These are phyloP conservation scores for Anadara kagoshimensis DNA, from an alignment of 1,140 invertebrate genomes.

Conservation along the genomic window DNA sequence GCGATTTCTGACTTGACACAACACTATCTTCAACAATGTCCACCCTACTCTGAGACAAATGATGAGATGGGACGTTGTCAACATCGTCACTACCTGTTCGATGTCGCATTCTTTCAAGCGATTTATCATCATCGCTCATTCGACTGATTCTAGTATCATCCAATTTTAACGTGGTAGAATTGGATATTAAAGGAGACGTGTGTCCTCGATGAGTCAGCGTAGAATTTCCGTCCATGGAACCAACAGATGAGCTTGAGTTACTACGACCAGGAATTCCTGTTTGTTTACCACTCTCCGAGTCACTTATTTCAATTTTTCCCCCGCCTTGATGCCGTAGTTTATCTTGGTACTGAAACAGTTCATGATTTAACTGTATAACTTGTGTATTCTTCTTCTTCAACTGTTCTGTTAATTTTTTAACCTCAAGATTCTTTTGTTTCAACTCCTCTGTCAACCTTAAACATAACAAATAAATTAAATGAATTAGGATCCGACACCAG, in stretches of 20 bases:
- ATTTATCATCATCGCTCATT: constrained; percentile 9
- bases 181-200: background rate
- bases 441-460: constrained; percentile 23
- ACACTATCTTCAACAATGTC: background rate
- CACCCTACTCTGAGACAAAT: no score
- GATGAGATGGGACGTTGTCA: no score
- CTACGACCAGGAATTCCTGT: no score
- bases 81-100: background rate
- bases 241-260: no score
- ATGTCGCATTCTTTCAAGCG: constrained; percentile 29
- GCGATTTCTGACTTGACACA: no score
- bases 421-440: constrained; percentile 20
- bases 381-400: constrained; percentile 29
- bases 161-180: background rate
- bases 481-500: no score
- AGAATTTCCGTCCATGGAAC: no score
- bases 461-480: background rate
- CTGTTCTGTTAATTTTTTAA: constrained; percentile 20
- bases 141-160: background rate
- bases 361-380: constrained; percentile 28
- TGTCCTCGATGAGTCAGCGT: background rate
- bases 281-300: no score
- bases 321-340: background rate
- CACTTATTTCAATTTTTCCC: no score
- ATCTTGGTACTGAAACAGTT: constrained; percentile 20